Conservation (phyloP, 2,888 invertebrate genomes). For the Keiferia lycopersicella region DNA sequence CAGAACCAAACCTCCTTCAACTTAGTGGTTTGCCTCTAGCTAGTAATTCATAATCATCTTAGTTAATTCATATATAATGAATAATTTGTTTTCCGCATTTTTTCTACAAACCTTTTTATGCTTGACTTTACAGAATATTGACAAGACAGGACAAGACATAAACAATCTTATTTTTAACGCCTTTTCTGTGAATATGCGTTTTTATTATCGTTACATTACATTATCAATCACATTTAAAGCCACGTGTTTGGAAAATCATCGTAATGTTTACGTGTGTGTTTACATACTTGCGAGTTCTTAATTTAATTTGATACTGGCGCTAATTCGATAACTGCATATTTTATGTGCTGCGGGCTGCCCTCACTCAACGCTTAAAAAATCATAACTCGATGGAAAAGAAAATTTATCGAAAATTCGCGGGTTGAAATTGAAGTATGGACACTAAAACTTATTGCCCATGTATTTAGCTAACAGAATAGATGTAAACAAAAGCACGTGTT, state of each 20-base stretch:
- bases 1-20: conserved; percentile 8
- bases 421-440: too few species aligned
- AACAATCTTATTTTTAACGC: background rate
- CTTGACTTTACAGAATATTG: background rate
- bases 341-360: too few species aligned
- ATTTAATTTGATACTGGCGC: background rate
- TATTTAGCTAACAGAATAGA: background rate
- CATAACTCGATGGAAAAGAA: too few species aligned
- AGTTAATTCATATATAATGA: background rate
- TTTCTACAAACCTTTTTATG: background rate
- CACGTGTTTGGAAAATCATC: background rate
- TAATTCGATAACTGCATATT: too few species aligned
- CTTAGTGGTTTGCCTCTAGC: conserved; percentile 13
- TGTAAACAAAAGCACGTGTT: conserved; percentile 15
- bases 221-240: background rate
- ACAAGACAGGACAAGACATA: too few species aligned
- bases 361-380: too few species aligned
- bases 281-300: background rate
- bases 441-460: too few species aligned
- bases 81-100: conserved; percentile 9
- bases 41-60: background rate
- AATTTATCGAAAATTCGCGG: too few species aligned
- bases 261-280: background rate
- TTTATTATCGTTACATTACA: too few species aligned
- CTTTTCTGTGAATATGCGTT: background rate